These are phyloP conservation scores for Alaudala cheleensis DNA, from an alignment of 2,113 vertebrate species.

Conservation along the genomic window DNA sequence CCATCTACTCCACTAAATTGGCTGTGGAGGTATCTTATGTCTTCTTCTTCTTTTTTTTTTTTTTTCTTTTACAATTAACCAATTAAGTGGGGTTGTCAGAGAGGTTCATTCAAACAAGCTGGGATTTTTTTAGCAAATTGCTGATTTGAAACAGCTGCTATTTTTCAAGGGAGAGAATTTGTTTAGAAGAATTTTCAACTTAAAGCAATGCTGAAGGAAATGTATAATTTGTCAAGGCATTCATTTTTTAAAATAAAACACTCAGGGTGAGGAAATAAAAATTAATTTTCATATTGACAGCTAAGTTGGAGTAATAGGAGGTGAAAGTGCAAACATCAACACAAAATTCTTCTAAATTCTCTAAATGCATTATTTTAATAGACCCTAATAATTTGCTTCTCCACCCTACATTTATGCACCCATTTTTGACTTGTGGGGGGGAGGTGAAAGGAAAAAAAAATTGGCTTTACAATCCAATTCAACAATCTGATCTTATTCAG, in stretches of 20 bases:
- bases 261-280: neutral
- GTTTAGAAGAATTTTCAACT: neutral
- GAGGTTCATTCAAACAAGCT: neutral
- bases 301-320: neutral
- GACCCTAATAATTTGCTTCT: neutral
- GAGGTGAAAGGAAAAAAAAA: neutral
- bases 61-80: neutral
- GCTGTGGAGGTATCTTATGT: neutral
- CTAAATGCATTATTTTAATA: neutral
- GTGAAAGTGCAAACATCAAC: neutral
- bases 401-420: neutral
- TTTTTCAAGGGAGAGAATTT: neutral
- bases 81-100: neutral
- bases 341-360: neutral
- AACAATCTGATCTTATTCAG: neutral
- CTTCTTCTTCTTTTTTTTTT: neutral
- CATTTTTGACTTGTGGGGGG: neutral
- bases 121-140: neutral
- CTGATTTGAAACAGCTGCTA: constrained; percentile 18
- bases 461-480: neutral
- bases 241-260: neutral
- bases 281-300: neutral
- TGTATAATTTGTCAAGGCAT: constrained; percentile 1
- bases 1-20: neutral
- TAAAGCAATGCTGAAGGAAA: neutral